Conservation (phyloP, 2,888 invertebrate genomes). For the Agriopis marginaria region DNA sequence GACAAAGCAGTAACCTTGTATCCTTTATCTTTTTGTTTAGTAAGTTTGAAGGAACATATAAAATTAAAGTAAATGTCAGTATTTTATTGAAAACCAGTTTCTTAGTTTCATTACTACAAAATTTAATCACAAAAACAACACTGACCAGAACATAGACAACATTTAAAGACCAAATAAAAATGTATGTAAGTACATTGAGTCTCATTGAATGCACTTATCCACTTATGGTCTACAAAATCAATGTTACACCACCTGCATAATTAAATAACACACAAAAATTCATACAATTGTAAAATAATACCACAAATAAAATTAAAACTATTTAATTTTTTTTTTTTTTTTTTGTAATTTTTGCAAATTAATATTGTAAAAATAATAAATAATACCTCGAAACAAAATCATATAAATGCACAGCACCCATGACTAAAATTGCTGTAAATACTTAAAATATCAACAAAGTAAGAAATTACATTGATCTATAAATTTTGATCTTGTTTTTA, state of each 20-base stretch:
- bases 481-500: neutral
- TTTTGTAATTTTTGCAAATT: neutral
- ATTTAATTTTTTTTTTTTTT: no score
- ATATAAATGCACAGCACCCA: neutral
- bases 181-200: neutral
- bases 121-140: slow-evolving; percentile 8
- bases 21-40: neutral
- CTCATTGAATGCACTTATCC: no score
- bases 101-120: neutral
- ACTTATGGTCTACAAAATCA: neutral
- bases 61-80: neutral
- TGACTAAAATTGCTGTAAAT: neutral
- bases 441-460: neutral
- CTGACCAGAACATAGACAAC: neutral
- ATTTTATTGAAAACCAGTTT: slow-evolving; percentile 10
- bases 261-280: neutral
- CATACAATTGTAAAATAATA: neutral
- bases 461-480: neutral
- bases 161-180: neutral
- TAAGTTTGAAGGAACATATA: neutral
- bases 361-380: neutral
- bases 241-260: neutral
- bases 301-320: neutral
- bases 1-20: slow-evolving; percentile 12
- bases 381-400: neutral